A percentile compares a stretch with the other conserved stretches of the same genome.
Conservation (phyloP, 2,797 vertebrate species). For the Sebastolobus altivelis region DNA sequence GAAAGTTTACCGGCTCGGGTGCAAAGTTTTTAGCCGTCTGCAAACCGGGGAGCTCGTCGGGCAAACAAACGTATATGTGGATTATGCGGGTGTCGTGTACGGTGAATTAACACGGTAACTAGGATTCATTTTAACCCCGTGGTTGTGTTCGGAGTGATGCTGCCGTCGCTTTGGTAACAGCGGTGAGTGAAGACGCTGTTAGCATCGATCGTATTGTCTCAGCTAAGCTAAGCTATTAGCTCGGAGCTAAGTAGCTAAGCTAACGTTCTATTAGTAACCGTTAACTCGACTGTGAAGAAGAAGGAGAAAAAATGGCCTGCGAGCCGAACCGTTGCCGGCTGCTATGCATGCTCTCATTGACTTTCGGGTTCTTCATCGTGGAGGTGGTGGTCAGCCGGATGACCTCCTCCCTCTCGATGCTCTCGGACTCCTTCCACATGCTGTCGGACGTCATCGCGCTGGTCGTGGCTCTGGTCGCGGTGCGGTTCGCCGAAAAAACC, state of each 20-base stretch:
- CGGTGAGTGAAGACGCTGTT: constrained; percentile 35
- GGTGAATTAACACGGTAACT: neutral
- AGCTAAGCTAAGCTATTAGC: constrained; percentile 68
- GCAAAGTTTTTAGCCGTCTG: constrained; percentile 98
- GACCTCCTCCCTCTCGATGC: constrained; percentile 95
- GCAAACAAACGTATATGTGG: no score
- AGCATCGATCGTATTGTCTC: constrained; percentile 71
- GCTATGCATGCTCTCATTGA: constrained; percentile 95
- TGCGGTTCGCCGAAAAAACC: constrained; percentile 94
- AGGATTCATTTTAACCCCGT: neutral
- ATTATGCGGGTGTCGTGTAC: no score
- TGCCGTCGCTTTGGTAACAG: neutral
- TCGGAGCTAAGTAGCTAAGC: neutral
- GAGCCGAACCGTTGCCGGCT: constrained; percentile 90
- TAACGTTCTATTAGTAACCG: no score
- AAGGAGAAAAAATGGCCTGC: constrained; percentile 84
- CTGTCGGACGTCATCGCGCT: constrained; percentile 97
- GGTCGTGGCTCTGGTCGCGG: constrained; percentile 94
- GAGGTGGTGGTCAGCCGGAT: constrained; percentile 96
- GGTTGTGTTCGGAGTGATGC: constrained; percentile 23
- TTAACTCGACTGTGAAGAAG: constrained; percentile 8
- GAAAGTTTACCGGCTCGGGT: constrained; percentile 96
- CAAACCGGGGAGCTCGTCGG: constrained; percentile 79
- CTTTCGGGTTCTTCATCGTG: constrained; percentile 95
- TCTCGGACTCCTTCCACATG: constrained; percentile 99